Base-by-base conservation (phyloP, 2,888 invertebrate species). In the Orthosia cruda region DNA sequence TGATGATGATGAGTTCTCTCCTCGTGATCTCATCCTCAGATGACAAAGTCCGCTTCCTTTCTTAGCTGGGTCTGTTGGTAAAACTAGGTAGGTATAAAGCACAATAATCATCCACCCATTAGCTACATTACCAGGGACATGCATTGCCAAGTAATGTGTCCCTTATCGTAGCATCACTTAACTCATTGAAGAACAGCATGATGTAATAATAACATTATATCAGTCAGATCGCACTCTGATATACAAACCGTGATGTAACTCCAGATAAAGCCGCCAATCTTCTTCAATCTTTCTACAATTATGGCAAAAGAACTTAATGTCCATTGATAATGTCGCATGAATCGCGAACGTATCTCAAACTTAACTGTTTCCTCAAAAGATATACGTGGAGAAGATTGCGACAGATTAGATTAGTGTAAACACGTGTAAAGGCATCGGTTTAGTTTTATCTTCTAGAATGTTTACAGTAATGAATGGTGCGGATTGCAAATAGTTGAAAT, bases 401-500 rank as follows among this genome's bases (percentile, higher is more conserved):
- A 55, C 16, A 64, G 75, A 80, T 76, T 61, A 84, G 82, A 82
- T 84, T 72, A 58, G 57, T 61, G 52, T n/a, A 50, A 49, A 50
- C 26, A 58, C 11, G 26, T 64, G 45, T 67, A 57, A 47, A 83
- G 26, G 13, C n/a, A 57, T 59, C 58, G 18, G 32, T 73, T 52
- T 40, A 40, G 13, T 55, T 50, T 75, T 75, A 58, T 74, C 45
- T 59, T 45, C 77, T 59, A 69, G 63, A 78, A 62, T 68, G 50
- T 58, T 55, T 55, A 63, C 40, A 59, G 16, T 73, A 63, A 79
- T 72, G 32, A 69, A 47, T 69, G 66, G 62, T 55, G 68, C 57
- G 47, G 66, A 74, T 77, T 70, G 77, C 62, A 76, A 76, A 63
- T 79, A 65, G 80, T 72, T 77, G 50, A 68, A 82, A 73, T 70